Evolutionary conservation across 2,888 invertebrate genomes (phyloP), one percentile per base, ranked within the genome.

Genomic region (Corythucha ciliata): DNA sequence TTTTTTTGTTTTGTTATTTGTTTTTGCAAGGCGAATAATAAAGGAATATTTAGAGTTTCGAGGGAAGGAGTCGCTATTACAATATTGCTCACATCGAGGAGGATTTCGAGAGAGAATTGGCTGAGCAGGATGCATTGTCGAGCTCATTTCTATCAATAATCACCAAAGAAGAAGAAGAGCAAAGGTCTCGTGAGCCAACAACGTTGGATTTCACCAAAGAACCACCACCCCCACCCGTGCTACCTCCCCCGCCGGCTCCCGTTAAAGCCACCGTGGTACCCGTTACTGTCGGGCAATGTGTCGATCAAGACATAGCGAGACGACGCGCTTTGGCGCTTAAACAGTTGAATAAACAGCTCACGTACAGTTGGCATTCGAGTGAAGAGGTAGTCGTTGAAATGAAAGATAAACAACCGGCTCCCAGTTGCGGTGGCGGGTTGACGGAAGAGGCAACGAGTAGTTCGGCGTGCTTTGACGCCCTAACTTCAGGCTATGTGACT

Each of bases 71-170:
- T 33, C 33, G 18, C 8, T 64, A 62, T 42, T 64, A 64, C 49
- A 61, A 60, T 12, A 55, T 62, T 26, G 62, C 63, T 40, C 60
- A 60, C 36, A 53, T 63, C 8, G 63, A 63, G 39, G 62, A 63
- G 45, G 60, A 58, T 37, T 62, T 74, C 59, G 74, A 74, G 41
- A 71, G 70, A 61, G 75, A 75, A 63, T 67, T 74, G 16, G 69
- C 66, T 24, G 74, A 75, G 64, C 75, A 74, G 63, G 74, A 74
- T 62, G 71, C 67, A 37, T 66, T 75, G 32, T 72, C 72, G 34
- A 67, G 68, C 63, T 73, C 73, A 41, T 74, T 74, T 65, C 68
- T 72, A 32, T 51, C 51, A 14, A 51, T 51, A 39, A 24, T 51
- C 27, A 37, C 39, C 10, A 16, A 36, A 25, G 45, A 51, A 51